Conservation (phyloP, 2,797 vertebrate species). For the Lepidocolaptes lacrymiger region DNA sequence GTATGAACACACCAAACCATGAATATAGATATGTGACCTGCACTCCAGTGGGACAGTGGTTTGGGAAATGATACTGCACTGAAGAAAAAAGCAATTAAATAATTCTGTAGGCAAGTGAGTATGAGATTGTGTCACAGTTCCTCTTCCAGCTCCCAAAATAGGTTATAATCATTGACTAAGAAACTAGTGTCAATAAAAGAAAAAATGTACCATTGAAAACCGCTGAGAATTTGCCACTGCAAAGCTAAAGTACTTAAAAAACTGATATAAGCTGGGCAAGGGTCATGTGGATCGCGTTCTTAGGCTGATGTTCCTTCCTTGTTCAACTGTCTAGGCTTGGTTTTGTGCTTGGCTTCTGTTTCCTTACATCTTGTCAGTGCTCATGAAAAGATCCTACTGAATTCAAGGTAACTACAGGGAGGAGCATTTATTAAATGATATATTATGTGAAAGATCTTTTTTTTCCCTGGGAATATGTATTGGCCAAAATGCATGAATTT, state of each 20-base stretch:
- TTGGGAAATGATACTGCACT: not conserved
- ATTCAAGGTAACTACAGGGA: not conserved
- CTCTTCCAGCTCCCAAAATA: not conserved
- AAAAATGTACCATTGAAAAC: rapidly evolving
- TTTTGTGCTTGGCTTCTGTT: not conserved
- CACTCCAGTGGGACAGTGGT: not conserved
- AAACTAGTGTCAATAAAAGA: not conserved
- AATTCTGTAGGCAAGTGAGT: not conserved
- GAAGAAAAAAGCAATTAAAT: not conserved
- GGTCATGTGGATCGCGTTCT: not conserved
- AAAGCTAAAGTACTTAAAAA: not conserved
- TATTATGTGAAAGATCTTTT: not conserved
- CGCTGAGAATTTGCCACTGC: not conserved
- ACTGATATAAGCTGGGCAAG: not conserved
- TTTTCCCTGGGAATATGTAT: not conserved
- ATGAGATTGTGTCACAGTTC: rapidly evolving
- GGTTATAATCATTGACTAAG: not conserved
- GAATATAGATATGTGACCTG: not conserved
- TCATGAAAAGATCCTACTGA: not conserved
- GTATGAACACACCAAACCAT: not conserved
- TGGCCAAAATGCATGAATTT: not conserved
- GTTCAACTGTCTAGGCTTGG: not conserved
- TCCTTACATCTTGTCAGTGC: not conserved
- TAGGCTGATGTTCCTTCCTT: not conserved
- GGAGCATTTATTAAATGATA: not conserved